Conservation (phyloP, 2,797 vertebrate species). For the Phalanger gymnotis region DNA sequence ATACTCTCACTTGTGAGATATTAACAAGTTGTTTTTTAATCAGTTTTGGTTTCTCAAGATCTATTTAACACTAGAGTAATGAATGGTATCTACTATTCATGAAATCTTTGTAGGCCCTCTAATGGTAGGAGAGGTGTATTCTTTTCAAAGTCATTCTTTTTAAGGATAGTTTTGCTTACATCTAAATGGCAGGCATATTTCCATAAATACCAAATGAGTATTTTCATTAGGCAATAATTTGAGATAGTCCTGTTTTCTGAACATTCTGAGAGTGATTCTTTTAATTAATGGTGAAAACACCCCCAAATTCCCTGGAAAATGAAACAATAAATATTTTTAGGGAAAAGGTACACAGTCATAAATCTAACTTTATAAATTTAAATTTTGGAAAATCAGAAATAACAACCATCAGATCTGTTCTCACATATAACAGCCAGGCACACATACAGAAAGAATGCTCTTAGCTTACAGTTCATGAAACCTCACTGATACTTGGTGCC, state of each 20-base stretch:
- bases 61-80: conserved; percentile 33
- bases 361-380: conserved; percentile 30
- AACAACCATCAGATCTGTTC: background rate
- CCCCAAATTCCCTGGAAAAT: conserved; percentile 8
- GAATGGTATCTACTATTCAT: background rate
- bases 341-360: background rate
- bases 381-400: conserved; percentile 35
- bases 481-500: background rate
- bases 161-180: background rate
- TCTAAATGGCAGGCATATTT: conserved; percentile 4
- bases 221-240: background rate
- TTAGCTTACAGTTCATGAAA: background rate
- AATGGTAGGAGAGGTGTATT: conserved; percentile 44
- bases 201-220: conserved; percentile 31
- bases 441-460: conserved; percentile 20
- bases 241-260: conserved; percentile 25
- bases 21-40: conserved; percentile 45
- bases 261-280: background rate
- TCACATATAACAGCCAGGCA: conserved; percentile 1
- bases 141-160: conserved; percentile 40
- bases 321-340: conserved; percentile 30
- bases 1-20: conserved; percentile 38
- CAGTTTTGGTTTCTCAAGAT: conserved; percentile 49
- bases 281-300: conserved; percentile 17
- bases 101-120: conserved; percentile 39